These are phyloP conservation scores for Turritopsis rubra DNA, from an alignment of 30 jellyfish, hydroid and myxozoan species.

Conservation along the genomic window DNA sequence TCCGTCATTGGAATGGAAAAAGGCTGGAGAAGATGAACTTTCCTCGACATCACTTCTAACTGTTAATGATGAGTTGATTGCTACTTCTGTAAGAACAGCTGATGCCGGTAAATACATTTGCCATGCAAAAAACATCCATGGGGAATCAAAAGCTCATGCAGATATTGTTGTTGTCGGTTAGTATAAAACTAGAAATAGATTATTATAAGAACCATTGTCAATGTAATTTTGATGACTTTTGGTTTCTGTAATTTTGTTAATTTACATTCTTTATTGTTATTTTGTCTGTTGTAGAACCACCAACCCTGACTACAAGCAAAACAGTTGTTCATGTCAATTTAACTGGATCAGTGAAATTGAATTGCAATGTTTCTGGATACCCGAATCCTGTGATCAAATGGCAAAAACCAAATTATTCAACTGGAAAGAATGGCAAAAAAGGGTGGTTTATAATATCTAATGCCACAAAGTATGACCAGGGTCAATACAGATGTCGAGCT, in stretches of 20 bases:
- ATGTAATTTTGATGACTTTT: not conserved
- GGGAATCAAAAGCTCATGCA: conserved; percentile 14
- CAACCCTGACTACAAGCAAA: conserved; percentile 35
- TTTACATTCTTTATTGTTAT: too few species aligned
- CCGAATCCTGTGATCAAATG: conserved; percentile 72
- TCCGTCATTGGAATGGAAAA: conserved; percentile 51
- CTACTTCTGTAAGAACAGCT: conserved; percentile 20
- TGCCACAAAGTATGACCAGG: conserved; percentile 61
- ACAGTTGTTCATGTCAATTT: conserved; percentile 41
- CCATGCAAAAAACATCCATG: not conserved
- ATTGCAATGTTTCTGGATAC: conserved; percentile 62
- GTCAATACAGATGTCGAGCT: conserved; percentile 78
- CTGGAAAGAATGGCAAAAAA: not conserved
- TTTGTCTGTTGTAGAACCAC: too few species aligned
- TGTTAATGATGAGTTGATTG: conserved; percentile 15
- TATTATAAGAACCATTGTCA: too few species aligned
- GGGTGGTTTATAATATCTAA: conserved; percentile 28
- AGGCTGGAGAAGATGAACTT: conserved; percentile 10
- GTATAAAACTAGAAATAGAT: conserved; percentile 12
- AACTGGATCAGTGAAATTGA: conserved; percentile 27
- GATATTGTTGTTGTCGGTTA: conserved; percentile 70
- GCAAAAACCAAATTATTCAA: conserved; percentile 29
- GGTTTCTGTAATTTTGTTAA: not conserved
- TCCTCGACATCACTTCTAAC: conserved; percentile 1
- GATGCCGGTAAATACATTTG: conserved; percentile 16